Evolutionary conservation across 2,113 vertebrate species (phyloP), one percentile per base, ranked within the genome.

Genomic region (Amphiprion ocellaris): DNA sequence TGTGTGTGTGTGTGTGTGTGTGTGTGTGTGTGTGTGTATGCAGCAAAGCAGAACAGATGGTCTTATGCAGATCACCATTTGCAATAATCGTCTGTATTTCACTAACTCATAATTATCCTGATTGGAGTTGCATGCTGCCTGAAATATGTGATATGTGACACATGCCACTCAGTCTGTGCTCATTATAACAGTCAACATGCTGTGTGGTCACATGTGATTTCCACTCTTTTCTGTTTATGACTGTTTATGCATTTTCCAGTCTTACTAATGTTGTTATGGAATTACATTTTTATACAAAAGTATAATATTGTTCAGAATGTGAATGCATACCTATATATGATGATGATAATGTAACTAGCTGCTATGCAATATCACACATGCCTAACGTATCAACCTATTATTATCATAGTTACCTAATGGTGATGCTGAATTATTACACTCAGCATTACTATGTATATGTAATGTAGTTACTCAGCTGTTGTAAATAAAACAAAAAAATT

Each of bases 51-150:
- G 67, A 77, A 70, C 92, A 92, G 90, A 89, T 92, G 92, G 89
- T 60, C 21, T 47, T 61, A 33, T 74, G 76, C 1, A 7, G 89
- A 86, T 91, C 76, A 89, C 39, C 79, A 76, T 85, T 92, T 75
- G 75, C 39, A 69, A 65, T 89, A 78, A 90, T 90, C 55, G 41
- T 81, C 85, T 83, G 79, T 79, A 64, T 90, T 91, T 90, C 81
- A 79, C 80, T 82, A 74, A 78, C 77, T 90, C 82, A 88, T 83
- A 92, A 93, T 92, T 72, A 91, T 90, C 68, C 70, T 74, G 84
- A 92, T 84, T 90, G 84, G 39, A 76, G 66, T 67, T 59, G 64
- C 81, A 50, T 70, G 68, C 68, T 83, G 84, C 61, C 65, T 66
- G 62, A 74, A 44, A n/a, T 56, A 66, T 71, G 56, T 44, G 83